phyloP scores from a whole-genome alignment of 2,797 vertebrate species.

The Artibeus jamaicensis region DNA sequence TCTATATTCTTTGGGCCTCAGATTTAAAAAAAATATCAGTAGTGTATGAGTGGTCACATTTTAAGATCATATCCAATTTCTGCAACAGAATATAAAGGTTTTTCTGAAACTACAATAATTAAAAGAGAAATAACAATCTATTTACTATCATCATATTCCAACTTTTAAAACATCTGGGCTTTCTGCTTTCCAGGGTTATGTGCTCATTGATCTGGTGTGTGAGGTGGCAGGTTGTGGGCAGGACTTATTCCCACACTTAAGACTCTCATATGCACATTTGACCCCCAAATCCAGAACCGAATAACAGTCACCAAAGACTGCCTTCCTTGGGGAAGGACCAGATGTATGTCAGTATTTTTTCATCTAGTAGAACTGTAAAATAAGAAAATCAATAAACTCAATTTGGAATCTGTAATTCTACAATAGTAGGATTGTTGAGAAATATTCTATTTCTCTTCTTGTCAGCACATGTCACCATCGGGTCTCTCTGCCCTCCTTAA shows the following conservation, averaged over 20 bases:
- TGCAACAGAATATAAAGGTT: not conserved
- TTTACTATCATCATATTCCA: not conserved
- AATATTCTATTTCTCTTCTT: not conserved
- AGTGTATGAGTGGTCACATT: not conserved
- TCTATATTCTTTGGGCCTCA: not conserved
- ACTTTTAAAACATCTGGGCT: not conserved
- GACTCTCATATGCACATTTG: not conserved
- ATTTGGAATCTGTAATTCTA: not conserved
- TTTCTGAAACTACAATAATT: not conserved
- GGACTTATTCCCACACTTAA: not conserved
- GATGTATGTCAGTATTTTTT: not conserved
- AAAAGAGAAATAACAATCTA: not conserved
- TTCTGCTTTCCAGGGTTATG: not conserved
- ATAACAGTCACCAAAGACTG: not conserved
- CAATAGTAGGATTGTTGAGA: not conserved
- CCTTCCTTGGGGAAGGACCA: not conserved
- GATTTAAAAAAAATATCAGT: slow-evolving; percentile 39
- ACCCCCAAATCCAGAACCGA: not conserved
- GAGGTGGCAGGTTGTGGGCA: not conserved
- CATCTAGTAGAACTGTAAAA: not conserved
- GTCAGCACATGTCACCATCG: not conserved
- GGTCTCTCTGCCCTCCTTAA: not conserved
- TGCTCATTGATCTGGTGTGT: not conserved
- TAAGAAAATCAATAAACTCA: not conserved
- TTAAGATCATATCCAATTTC: slow-evolving; percentile 4